Percentiles rank a stretch among this genome's conserved stretches.
These are phyloP conservation scores for Tridacna crocea DNA, from an alignment of 2,888 invertebrate genomes.

Conservation along the genomic window DNA sequence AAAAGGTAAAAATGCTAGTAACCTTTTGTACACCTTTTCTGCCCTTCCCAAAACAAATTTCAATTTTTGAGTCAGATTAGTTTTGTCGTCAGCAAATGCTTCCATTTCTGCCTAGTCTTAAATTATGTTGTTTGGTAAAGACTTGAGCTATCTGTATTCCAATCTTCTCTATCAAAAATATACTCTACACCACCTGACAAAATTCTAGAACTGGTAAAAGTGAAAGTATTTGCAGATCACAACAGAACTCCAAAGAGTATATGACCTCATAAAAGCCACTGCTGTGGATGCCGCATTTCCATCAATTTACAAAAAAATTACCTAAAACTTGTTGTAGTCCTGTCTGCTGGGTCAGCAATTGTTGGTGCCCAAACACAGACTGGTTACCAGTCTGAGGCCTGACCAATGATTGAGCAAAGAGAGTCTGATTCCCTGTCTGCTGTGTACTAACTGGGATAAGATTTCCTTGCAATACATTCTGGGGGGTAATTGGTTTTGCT, in stretches of 20 bases:
- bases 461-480: conserved; percentile 41
- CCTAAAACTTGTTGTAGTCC: conserved; percentile 51
- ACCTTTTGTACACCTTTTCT: too few relatives aligned
- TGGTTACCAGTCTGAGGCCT: conserved; percentile 43
- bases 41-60: too few relatives aligned
- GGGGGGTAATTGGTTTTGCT: conserved; percentile 40
- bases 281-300: too few relatives aligned
- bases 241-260: neutral
- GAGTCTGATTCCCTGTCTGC: conserved; percentile 52
- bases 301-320: conserved; percentile 8
- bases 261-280: too few relatives aligned
- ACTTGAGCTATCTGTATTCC: too few relatives aligned
- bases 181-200: neutral
- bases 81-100: neutral
- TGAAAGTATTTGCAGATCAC: neutral
- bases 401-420: conserved; percentile 48
- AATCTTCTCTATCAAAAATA: too few relatives aligned
- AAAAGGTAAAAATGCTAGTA: too few relatives aligned
- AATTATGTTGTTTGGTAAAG: too few relatives aligned
- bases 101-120: too few relatives aligned
- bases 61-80: too few relatives aligned
- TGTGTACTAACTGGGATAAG: conserved; percentile 37
- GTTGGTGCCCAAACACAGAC: conserved; percentile 49
- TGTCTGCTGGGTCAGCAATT: conserved; percentile 52
- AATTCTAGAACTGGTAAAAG: neutral